Base-by-base conservation (phyloP, 2,113 vertebrate species). In the Rhombomys opimus region DNA sequence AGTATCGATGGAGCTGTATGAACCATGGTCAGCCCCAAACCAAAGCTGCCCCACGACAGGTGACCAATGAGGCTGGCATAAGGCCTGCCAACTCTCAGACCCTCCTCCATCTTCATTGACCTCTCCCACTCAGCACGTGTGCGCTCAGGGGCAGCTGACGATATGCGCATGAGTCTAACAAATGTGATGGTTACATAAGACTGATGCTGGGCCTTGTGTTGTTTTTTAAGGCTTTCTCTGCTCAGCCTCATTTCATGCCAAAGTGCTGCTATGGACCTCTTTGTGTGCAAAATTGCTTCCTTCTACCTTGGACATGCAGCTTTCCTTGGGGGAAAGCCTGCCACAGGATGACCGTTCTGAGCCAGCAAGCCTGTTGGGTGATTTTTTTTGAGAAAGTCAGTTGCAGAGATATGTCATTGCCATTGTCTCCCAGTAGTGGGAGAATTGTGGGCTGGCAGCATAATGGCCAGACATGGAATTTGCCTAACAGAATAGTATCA, bases 171-270 rank as follows among this genome's bases (percentile, higher is more conserved):
- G 81, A 80, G 23, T 65, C 72, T 78, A 35, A 70, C 23, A 17
- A 92, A 81, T 0, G 0, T 25, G 50, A 11, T 41, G 7, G 7
- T 92, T 67, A n/a, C 75, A 0, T 90, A 80, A 96, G 89, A 61
- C 32, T 5, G 52, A 80, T 0, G 3, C 84, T 32, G 90, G 73
- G 80, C 80, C 65, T 90, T 25, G 70, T 52, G 25, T 22, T 72
- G 11, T 82, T 75, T 46, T 81, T 23, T 76, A 90, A 90, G 38
- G 52, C 87, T 87, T 50, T 93, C 95, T 93, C 94, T 73, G 90
- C 84, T 91, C 93, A 52, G 87, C 25, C 18, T 96, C 92, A 95
- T 95, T 96, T 89, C 94, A 75, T 87, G 95, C 96, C 96, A 89
- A 87, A 96, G 73, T 89, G 78, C 59, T 93, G 77, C 94, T 84